phyloP scores from a whole-genome alignment of 2,888 invertebrate species.

The Cataglyphis altisquamis region DNA sequence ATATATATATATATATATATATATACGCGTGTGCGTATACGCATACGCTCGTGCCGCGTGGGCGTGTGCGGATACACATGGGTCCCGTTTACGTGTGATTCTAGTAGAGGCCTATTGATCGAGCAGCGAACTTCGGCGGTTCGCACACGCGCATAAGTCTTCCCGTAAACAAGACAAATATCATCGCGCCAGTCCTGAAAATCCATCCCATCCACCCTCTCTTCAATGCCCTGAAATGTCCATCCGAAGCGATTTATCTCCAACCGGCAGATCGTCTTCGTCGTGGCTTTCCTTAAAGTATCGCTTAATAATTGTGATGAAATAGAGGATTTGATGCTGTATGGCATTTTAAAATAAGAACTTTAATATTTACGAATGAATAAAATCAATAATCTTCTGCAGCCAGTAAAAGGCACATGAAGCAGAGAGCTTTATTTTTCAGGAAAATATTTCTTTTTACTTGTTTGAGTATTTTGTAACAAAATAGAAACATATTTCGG shows the following conservation, averaged over 20 bases:
- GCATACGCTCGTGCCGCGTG: slow-evolving; percentile 64
- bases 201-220: slow-evolving; percentile 77
- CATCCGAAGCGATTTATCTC: slow-evolving; percentile 58
- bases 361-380: not conserved
- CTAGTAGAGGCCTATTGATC: slow-evolving; percentile 85
- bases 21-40: slow-evolving; percentile 5
- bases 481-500: not conserved
- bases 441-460: not conserved
- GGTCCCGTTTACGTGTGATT: slow-evolving; percentile 78
- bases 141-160: slow-evolving; percentile 86
- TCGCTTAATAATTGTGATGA: slow-evolving; percentile 9
- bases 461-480: not conserved
- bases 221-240: slow-evolving; percentile 60
- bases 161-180: slow-evolving; percentile 86
- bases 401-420: not conserved
- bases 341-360: not conserved
- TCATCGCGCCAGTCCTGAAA: slow-evolving; percentile 84
- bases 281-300: slow-evolving; percentile 23
- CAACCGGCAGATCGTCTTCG: slow-evolving; percentile 9
- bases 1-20: too few species aligned
- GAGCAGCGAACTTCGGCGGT: slow-evolving; percentile 79
- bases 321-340: not conserved
- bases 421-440: not conserved
- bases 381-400: not conserved
- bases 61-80: slow-evolving; percentile 66